A percentile compares a stretch with the other conserved stretches of the same genome.
Conservation (phyloP, 2,113 vertebrate species). For the Prunella fulvescens region DNA sequence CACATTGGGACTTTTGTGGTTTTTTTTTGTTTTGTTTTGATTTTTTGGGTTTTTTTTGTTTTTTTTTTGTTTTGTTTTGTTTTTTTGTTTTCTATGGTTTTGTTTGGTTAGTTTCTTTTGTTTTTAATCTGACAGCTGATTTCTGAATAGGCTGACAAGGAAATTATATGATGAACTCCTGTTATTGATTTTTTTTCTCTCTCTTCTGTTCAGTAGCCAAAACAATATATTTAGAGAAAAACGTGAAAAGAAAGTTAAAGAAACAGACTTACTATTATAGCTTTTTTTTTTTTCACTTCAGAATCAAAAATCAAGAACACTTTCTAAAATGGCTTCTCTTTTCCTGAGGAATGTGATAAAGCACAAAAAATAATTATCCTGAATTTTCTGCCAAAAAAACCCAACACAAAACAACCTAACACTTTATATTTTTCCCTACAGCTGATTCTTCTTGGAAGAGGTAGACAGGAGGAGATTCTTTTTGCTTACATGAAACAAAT, state of each 20-base stretch:
- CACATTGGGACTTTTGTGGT: rapidly evolving
- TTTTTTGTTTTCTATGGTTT: neutral
- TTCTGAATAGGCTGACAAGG: neutral
- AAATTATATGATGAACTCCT: neutral
- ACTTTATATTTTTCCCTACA: neutral
- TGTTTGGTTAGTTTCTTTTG: neutral
- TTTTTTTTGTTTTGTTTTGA: neutral
- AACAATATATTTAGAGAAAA: neutral
- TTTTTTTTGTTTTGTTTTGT: neutral
- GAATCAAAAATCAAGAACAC: neutral
- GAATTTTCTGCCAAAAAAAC: neutral
- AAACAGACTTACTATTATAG: neutral
- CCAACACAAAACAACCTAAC: neutral
- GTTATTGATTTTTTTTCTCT: rapidly evolving
- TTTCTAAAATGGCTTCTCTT: neutral
- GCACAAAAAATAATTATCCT: neutral
- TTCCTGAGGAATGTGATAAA: neutral
- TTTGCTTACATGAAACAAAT: neutral
- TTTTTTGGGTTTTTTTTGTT: neutral
- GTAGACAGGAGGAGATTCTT: neutral
- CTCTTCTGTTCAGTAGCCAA: neutral
- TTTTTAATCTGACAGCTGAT: neutral
- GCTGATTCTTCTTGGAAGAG: neutral
- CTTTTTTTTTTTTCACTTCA: neutral
- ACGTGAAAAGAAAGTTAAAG: neutral